These are phyloP conservation scores for Halcyon chelicuti DNA, from an alignment of 2,797 vertebrate species.

Conservation along the genomic window DNA sequence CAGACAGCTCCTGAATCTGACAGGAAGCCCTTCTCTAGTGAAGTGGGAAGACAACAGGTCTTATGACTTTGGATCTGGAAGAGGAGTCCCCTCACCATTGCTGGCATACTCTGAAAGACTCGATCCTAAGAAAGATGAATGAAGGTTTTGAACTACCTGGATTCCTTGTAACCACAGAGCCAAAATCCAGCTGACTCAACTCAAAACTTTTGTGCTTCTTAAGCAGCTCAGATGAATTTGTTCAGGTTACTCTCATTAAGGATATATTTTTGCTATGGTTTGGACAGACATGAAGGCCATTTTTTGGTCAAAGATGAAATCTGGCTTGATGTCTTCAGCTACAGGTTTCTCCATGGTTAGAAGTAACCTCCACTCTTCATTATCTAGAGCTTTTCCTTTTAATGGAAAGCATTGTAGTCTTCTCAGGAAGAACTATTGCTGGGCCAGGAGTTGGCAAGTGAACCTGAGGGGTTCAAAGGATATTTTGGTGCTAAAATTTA, in stretches of 20 bases:
- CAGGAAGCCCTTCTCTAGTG: background rate
- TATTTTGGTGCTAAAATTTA: background rate
- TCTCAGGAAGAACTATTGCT: background rate
- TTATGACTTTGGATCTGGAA: background rate
- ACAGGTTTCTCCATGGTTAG: background rate
- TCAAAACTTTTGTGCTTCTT: conserved; percentile 16
- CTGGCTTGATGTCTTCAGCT: background rate
- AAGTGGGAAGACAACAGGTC: background rate
- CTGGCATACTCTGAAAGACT: background rate
- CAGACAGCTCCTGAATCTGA: background rate
- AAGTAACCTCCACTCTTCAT: background rate
- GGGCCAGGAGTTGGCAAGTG: background rate
- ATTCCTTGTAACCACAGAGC: background rate
- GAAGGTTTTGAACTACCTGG: background rate
- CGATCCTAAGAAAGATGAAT: background rate
- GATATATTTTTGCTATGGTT: background rate
- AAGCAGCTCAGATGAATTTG: background rate
- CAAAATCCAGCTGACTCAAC: conserved; percentile 29
- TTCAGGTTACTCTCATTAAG: background rate
- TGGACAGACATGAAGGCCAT: background rate
- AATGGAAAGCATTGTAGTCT: background rate
- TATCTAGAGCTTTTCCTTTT: background rate
- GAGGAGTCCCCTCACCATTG: background rate
- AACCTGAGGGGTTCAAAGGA: background rate
- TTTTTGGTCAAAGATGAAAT: background rate